Evolutionary conservation across 2,113 vertebrate genomes (phyloP).

Genomic region (Suricata suricatta): DNA sequence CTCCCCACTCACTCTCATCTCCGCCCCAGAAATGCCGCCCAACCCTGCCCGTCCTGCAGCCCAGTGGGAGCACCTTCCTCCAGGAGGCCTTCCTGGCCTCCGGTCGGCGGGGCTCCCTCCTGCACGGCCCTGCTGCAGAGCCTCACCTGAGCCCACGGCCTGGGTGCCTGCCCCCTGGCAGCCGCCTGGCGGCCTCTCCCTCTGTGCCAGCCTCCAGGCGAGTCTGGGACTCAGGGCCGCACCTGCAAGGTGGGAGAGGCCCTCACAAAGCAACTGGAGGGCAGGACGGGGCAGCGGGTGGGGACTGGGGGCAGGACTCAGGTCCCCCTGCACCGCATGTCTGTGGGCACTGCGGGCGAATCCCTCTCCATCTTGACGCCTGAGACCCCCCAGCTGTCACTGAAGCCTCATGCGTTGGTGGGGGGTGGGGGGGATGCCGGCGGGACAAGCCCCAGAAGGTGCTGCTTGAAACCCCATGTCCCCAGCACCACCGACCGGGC

Average conservation of each 20-base stretch:
- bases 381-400: not conserved
- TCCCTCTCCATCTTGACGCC: not conserved
- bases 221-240: not conserved
- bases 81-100: not conserved
- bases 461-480: fast-evolving
- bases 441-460: fast-evolving
- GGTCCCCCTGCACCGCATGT: fast-evolving
- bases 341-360: too few species aligned
- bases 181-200: not conserved
- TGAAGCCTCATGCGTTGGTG: not conserved
- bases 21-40: not conserved
- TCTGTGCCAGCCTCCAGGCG: not conserved
- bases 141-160: not conserved
- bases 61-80: not conserved
- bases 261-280: not conserved
- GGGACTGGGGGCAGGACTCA: fast-evolving
- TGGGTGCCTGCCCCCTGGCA: fast-evolving
- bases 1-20: fast-evolving
- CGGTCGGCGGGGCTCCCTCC: fast-evolving
- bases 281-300: fast-evolving
- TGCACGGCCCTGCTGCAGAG: fast-evolving
- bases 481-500: fast-evolving
- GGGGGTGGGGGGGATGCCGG: fast-evolving
- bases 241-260: fast-evolving
- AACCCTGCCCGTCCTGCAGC: not conserved